A percentile compares a stretch with the other conserved stretches of the same genome.
phyloP scores from a whole-genome alignment of 2,113 vertebrate genomes.

The Nothocercus julius region DNA sequence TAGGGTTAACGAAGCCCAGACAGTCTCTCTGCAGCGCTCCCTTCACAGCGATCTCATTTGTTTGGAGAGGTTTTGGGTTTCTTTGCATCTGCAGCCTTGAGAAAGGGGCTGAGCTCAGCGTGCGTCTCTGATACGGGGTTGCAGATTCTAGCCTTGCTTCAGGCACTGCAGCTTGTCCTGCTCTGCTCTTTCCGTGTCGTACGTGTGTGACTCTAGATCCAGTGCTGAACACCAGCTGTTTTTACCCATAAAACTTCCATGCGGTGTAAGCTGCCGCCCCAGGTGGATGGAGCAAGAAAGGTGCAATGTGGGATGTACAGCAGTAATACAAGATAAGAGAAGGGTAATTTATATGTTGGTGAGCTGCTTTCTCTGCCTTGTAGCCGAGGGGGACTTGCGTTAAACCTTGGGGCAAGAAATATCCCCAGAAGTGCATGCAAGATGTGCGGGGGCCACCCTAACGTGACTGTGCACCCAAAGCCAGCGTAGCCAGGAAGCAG shows the following conservation, averaged over 20 bases:
- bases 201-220: not conserved
- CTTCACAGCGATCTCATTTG: accelerated
- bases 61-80: not conserved
- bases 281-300: not conserved
- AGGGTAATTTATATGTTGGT: too few relatives aligned
- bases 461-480: not conserved
- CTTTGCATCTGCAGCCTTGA: not conserved
- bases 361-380: not conserved
- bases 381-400: not conserved
- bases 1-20: accelerated
- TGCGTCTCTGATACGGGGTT: not conserved
- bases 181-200: not conserved
- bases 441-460: not conserved
- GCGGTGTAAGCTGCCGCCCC: accelerated
- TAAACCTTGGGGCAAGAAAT: not conserved
- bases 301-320: accelerated
- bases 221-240: not conserved
- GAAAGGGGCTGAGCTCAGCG: not conserved
- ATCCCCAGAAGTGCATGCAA: too few relatives aligned
- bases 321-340: accelerated
- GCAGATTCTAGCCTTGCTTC: not conserved
- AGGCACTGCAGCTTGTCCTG: not conserved
- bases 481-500: not conserved
- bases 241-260: not conserved
- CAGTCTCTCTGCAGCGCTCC: not conserved